phyloP scores from a whole-genome alignment of 2,888 invertebrate genomes.

The Sesamia inferens region DNA sequence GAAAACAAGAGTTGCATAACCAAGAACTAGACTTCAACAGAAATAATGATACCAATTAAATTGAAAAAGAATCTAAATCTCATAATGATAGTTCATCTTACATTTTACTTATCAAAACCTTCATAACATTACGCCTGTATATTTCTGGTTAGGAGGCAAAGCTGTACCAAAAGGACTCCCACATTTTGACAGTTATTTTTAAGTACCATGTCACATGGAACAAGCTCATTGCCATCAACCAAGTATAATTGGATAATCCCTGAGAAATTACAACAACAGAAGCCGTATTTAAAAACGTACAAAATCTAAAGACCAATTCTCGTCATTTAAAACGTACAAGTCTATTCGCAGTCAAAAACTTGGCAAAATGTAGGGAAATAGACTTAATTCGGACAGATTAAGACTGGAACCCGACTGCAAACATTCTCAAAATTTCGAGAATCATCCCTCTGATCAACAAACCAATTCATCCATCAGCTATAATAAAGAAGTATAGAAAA shows the following conservation, averaged over 20 bases:
- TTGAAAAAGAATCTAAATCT: not conserved
- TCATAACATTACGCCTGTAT: not conserved
- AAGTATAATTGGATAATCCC: not conserved
- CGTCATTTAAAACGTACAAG: no score
- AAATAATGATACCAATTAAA: not conserved
- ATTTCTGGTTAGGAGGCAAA: not conserved
- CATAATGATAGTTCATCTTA: not conserved
- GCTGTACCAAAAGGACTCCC: not conserved
- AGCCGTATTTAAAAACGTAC: no score
- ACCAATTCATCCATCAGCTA: not conserved
- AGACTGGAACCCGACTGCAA: no score
- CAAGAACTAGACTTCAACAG: not conserved
- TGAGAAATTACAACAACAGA: not conserved
- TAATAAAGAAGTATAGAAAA: not conserved
- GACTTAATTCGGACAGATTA: no score
- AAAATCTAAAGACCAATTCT: no score
- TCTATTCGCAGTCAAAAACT: no score
- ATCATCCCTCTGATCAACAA: not conserved
- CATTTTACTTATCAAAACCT: not conserved
- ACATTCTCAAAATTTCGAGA: no score
- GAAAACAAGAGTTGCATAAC: not conserved
- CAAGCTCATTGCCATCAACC: not conserved
- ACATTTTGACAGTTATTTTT: not conserved
- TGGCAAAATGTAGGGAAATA: no score
- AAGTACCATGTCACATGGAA: not conserved